These are phyloP conservation scores for Tenthredo scrophulariae DNA, from an alignment of 2,888 invertebrate species.

Conservation along the genomic window DNA sequence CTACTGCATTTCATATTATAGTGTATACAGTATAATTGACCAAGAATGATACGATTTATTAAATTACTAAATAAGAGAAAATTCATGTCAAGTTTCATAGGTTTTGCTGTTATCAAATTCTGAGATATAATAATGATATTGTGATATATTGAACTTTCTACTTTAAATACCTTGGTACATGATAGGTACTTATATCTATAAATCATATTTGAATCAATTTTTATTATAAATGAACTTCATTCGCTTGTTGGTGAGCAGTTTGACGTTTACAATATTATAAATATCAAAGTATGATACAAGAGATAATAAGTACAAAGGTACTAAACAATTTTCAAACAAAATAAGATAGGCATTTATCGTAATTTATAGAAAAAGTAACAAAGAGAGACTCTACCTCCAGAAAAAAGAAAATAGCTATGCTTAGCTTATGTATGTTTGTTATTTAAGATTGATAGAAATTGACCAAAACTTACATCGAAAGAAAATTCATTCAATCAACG, in stretches of 20 bases:
- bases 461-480: conserved; percentile 41
- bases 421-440: not conserved
- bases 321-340: not conserved
- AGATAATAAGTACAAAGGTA: not conserved
- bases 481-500: conserved; percentile 26
- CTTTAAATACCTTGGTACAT: conserved; percentile 71
- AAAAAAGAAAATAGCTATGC: not conserved
- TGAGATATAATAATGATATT: conserved; percentile 59
- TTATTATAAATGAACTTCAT: not conserved
- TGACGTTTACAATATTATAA: not conserved
- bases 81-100: conserved; percentile 33
- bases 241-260: conserved; percentile 43
- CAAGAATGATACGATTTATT: not conserved
- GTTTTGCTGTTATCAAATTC: not conserved
- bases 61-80: not conserved
- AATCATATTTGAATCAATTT: conserved; percentile 62
- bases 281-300: not conserved
- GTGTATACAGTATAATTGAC: not conserved
- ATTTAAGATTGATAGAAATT: conserved; percentile 6
- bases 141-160: conserved; percentile 77
- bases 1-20: not conserved
- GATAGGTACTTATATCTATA: conserved; percentile 66
- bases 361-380: not conserved
- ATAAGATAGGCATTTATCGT: not conserved
- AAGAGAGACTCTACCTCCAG: not conserved